Evolutionary conservation across 2,888 invertebrate species (phyloP).

Genomic region (Stenichneumon culpator): DNA sequence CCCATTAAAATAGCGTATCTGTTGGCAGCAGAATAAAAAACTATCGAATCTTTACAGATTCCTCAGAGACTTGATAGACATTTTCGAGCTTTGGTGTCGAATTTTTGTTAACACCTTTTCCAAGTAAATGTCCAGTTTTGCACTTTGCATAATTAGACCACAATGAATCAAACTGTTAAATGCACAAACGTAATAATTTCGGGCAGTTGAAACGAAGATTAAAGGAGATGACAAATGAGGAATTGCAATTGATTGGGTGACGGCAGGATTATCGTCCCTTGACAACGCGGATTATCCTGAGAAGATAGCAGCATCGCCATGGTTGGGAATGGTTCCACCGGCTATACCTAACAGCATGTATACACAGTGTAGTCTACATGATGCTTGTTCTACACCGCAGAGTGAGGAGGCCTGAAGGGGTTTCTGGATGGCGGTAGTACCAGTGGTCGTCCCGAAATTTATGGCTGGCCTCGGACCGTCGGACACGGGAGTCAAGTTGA

Average conservation of each 20-base stretch:
- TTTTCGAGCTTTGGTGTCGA: too few species aligned
- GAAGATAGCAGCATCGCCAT: constrained; percentile 30
- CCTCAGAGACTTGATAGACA: too few species aligned
- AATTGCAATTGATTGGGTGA: constrained; percentile 48
- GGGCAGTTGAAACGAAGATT: neutral
- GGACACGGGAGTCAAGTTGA: constrained; percentile 79
- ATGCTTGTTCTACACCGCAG: constrained; percentile 25
- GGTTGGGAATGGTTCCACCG: neutral
- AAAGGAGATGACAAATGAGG: constrained; percentile 17
- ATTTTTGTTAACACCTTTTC: neutral
- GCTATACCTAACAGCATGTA: constrained; percentile 16
- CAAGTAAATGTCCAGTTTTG: neutral
- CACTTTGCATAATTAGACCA: neutral
- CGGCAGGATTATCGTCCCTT: constrained; percentile 41
- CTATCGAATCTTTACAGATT: too few species aligned
- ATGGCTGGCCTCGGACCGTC: constrained; percentile 76
- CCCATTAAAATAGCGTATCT: too few species aligned
- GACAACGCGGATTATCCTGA: constrained; percentile 54
- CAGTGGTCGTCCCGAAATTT: constrained; percentile 75
- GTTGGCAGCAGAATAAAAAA: too few species aligned
- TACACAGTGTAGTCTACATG: constrained; percentile 23
- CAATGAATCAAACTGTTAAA: neutral
- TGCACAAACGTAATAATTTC: neutral
- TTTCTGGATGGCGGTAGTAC: constrained; percentile 40
- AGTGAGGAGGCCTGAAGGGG: constrained; percentile 35